Conservation (phyloP, 2,113 vertebrate species). For the Formicarius rufipectus region DNA sequence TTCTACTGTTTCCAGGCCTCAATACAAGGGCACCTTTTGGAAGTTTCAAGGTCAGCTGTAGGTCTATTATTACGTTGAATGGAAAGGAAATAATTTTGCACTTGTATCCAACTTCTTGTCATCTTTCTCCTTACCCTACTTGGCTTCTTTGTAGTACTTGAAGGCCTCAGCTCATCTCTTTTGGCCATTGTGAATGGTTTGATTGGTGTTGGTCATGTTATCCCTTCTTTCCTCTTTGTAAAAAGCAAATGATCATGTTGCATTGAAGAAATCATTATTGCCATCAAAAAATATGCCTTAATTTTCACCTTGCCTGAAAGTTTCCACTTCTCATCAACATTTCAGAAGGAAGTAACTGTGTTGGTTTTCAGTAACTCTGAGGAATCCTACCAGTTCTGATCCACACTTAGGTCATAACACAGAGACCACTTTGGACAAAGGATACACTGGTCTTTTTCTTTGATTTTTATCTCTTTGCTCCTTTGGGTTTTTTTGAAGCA, state of each 20-base stretch:
- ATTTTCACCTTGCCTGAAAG: slow-evolving; percentile 54
- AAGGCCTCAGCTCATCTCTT: slow-evolving; percentile 59
- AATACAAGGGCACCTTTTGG: slow-evolving; percentile 72
- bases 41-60: slow-evolving; percentile 73
- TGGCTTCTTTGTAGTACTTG: slow-evolving; percentile 67
- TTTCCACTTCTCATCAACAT: slow-evolving; percentile 52
- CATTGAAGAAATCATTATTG: slow-evolving; percentile 51
- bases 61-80: slow-evolving; percentile 73
- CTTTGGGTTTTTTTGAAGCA: background rate
- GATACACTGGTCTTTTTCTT: slow-evolving; percentile 8
- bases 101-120: slow-evolving; percentile 64
- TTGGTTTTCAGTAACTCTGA: slow-evolving; percentile 52
- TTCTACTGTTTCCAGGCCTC: slow-evolving; percentile 71
- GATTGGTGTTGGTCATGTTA: slow-evolving; percentile 56
- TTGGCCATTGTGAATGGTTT: slow-evolving; percentile 59
- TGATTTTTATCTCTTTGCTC: slow-evolving; percentile 18
- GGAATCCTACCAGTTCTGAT: slow-evolving; percentile 36
- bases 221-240: slow-evolving; percentile 40
- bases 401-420: background rate
- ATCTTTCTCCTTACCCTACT: slow-evolving; percentile 70
- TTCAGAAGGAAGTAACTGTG: slow-evolving; percentile 45
- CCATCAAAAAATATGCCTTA: slow-evolving; percentile 37
- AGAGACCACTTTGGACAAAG: slow-evolving; percentile 40
- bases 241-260: slow-evolving; percentile 34
- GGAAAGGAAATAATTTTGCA: slow-evolving; percentile 70